These are phyloP conservation scores for Tadarida brasiliensis DNA, from an alignment of 2,797 vertebrate genomes.

Conservation along the genomic window DNA sequence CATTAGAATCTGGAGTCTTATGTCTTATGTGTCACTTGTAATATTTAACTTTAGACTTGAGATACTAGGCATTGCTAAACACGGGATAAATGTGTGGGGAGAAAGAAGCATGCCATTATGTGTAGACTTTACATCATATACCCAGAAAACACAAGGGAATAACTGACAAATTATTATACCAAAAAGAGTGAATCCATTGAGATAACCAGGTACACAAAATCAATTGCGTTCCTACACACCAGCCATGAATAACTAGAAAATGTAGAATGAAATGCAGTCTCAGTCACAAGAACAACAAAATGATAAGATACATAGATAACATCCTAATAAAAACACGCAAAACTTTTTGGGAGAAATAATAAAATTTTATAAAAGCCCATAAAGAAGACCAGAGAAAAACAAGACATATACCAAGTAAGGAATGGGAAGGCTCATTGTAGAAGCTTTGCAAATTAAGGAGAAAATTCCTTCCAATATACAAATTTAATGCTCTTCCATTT, in stretches of 20 bases:
- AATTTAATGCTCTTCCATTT: background rate
- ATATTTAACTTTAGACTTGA: background rate
- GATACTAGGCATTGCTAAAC: background rate
- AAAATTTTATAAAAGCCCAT: background rate
- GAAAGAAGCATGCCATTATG: background rate
- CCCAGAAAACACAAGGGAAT: background rate
- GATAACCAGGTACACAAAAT: background rate
- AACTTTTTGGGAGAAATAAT: background rate
- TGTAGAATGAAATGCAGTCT: background rate
- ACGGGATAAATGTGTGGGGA: background rate
- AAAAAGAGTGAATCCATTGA: conserved; percentile 21
- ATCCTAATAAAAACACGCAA: background rate
- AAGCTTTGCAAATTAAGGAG: background rate
- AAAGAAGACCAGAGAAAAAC: background rate
- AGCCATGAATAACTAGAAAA: conserved; percentile 7
- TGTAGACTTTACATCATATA: background rate
- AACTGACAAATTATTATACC: background rate
- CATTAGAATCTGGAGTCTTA: background rate
- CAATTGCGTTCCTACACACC: background rate
- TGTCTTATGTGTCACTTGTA: background rate
- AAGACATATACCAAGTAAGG: background rate
- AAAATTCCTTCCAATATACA: background rate
- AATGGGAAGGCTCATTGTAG: background rate
- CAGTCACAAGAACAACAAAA: background rate
- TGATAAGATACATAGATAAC: background rate